Evolutionary conservation across 2,888 invertebrate species (phyloP), one percentile per base, ranked within the genome.

Genomic region (Yponomeuta evonymella): DNA sequence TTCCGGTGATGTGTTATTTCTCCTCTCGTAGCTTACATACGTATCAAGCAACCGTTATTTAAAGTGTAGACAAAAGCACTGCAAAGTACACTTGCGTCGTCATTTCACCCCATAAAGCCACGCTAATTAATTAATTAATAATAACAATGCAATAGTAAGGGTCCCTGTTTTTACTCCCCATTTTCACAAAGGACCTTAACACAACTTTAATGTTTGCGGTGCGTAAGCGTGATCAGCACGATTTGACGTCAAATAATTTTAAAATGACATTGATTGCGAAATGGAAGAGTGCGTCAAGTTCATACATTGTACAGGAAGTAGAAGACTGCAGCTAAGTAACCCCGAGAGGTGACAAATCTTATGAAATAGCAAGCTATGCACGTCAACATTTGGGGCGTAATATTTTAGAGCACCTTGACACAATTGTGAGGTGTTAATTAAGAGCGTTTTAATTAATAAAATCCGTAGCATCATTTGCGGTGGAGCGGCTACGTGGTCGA

Each of bases 71-170:
- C 65, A 29, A 23, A 0, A 5, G 12, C 23, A n/a, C 0, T 65
- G 29, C n/a, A 11, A 30, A 30, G 33, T 65, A 29, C 29, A 12
- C 29, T 9, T 43, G 68, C 51, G 68, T 30, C 68, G n/a, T 51
- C 68, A 36, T 43, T 36, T 68, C 68, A 51, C 48, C 68, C 68
- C 68, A 68, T 51, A 51, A 68, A 68, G 48, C 67, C 43, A 36
- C 67, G 29, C 51, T 68, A 68, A 68, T 68, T 68, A 68, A 68
- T 68, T 68, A 68, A 68, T 48, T 43, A 69, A 63, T 63, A 69
- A 69, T 48, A 69, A 69, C 69, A 69, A 69, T 51, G 51, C 69
- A 62, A 69, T 69, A 69, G 69, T 69, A n/a, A 10, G 69, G 63
- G 69, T 63, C 69, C 69, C 30, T 36, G 69, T 69, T 69, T 69